phyloP scores from a whole-genome alignment of 1,140 invertebrate species.

The Papilio helenus region DNA sequence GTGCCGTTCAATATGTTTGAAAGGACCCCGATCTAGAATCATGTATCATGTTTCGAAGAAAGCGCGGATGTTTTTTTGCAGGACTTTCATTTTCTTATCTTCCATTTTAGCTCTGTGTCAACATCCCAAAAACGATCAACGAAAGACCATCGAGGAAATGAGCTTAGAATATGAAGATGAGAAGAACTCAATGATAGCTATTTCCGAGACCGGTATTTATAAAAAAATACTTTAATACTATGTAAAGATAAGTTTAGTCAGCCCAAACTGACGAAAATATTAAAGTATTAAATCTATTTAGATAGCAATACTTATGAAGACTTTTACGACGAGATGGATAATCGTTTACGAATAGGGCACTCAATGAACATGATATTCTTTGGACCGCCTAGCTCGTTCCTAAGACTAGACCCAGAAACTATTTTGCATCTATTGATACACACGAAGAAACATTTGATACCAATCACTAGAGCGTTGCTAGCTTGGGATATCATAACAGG shows the following conservation, averaged over 20 bases:
- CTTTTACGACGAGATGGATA: constrained; percentile 74
- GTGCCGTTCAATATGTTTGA: not conserved
- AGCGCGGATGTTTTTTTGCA: no score
- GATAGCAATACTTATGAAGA: constrained; percentile 55
- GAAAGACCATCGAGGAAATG: constrained; percentile 67
- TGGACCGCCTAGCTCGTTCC: constrained; percentile 66
- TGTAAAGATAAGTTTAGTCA: not conserved
- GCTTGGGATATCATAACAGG: constrained; percentile 75
- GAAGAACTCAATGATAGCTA: constrained; percentile 74
- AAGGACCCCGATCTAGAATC: not conserved
- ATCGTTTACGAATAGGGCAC: constrained; percentile 56
- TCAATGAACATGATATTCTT: constrained; percentile 77
- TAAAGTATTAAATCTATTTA: constrained; percentile 38
- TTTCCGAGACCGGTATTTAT: constrained; percentile 57
- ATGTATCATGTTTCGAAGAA: not conserved
- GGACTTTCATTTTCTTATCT: not conserved
- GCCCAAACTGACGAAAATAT: not conserved
- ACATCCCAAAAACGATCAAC: constrained; percentile 40
- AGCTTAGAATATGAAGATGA: constrained; percentile 69
- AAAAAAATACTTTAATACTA: not conserved
- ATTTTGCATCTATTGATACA: constrained; percentile 67
- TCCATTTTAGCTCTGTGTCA: constrained; percentile 8
- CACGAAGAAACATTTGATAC: constrained; percentile 67
- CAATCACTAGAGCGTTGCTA: constrained; percentile 61
- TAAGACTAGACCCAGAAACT: constrained; percentile 69